Evolutionary conservation across 2,797 vertebrate genomes (phyloP), one percentile per base, ranked within the genome.

Genomic region (Denticeps clupeoides): DNA sequence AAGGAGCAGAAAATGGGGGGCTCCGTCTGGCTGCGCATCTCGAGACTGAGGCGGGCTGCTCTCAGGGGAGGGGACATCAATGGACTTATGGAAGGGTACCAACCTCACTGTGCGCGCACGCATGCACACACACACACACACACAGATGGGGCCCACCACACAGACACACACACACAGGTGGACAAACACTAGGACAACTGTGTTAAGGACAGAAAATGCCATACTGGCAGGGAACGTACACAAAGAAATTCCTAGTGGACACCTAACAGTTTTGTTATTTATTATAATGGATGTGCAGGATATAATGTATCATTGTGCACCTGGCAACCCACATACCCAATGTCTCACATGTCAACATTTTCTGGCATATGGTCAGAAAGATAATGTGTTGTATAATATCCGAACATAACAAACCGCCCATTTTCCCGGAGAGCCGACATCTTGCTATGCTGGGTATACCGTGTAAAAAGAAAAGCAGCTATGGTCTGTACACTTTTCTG

Each of bases 41-140:
- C 58, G 47, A 45, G 57, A n/a, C n/a, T n/a, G 58, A 69, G 61
- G 29, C 21, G 45, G 56, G 52, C 56, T 47, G 49, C 26, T 57
- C 58, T 48, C 27, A 10, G 60, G 50, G 63, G 61, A 49, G 40
- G 42, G 7, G 46, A 63, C 55, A 67, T 71, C 64, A 73, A 60
- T 55, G 59, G 56, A 74, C 58, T 68, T 70, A 53, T 66, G 68
- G 69, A 32, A 45, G 67, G 64, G 54, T 57, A 70, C 59, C 63
- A 53, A 66, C 72, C 60, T 69, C 60, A 66, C 53, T 63, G 51
- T 57, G 63, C 62, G 58, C 49, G 59, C 62, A 47, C 15, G 27
- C 38, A 31, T 21, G 42, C 19, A 42, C 12, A 37, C 43, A 55
- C 28, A 9, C 16, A 49, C 51, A 38, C 35, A 59, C 41, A 33